phyloP scores from a whole-genome alignment of 2,797 vertebrate species.

The Diglossa cyanea region DNA sequence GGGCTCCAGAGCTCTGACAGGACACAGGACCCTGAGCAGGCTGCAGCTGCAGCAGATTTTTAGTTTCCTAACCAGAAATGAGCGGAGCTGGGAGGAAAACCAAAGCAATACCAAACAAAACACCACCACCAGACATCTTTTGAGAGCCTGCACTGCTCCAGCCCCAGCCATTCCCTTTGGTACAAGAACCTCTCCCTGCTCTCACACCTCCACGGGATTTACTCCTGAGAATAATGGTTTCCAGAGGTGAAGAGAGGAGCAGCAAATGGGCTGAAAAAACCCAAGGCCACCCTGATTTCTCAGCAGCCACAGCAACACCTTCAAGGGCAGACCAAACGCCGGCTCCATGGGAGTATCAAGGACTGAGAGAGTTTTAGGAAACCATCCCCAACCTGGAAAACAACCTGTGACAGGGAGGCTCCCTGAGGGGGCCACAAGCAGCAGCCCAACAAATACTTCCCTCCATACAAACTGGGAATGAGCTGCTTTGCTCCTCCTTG shows the following conservation, averaged over 20 bases:
- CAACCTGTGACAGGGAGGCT: background rate
- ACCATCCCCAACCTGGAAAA: slow-evolving; percentile 32
- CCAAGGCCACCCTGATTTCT: background rate
- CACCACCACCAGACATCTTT: fast-evolving
- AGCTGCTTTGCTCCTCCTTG: background rate
- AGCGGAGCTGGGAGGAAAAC: background rate
- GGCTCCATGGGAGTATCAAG: background rate
- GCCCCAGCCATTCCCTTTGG: background rate
- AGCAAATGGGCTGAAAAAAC: background rate
- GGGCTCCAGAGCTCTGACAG: fast-evolving
- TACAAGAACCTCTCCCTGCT: background rate
- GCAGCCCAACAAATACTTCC: background rate
- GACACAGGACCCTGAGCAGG: fast-evolving
- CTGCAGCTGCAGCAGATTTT: background rate
- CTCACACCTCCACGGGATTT: background rate
- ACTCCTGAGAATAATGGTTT: background rate
- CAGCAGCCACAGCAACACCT: background rate
- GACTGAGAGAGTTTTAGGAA: background rate
- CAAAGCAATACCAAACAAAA: background rate
- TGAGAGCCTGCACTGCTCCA: background rate
- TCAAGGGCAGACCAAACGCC: background rate
- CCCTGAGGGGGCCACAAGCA: background rate
- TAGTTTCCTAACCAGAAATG: background rate
- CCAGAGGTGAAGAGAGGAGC: background rate
- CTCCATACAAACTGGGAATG: background rate